Evolutionary conservation across 2,888 invertebrate genomes (phyloP), one percentile per base, ranked within the genome.

Genomic region (Eristalinus sepulchralis): DNA sequence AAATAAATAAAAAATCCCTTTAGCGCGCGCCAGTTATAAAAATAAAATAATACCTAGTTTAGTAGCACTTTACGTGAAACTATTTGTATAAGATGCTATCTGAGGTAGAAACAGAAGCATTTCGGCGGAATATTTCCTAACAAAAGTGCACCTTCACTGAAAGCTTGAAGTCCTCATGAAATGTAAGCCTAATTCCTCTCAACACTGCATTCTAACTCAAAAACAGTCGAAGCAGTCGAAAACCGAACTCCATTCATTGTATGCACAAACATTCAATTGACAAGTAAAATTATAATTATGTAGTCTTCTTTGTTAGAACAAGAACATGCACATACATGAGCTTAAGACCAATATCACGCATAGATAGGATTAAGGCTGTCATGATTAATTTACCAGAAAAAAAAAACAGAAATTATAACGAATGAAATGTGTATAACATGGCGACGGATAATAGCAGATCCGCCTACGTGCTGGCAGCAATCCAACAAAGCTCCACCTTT

Each of bases 401-500:
- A 20, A 53, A 47, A 55, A 31, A 47, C 24, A 53, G 22, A 81
- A 34, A 34, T 64, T 34, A 39, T 39, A 62, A 64, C 57, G 68
- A 62, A 53, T 62, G n/a, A 39, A 17, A 27, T 24, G 31, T 66
- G 27, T 27, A 62, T 59, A 78, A 70, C 73, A 82, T 73, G 77
- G 82, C 81, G 85, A 78, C 82, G 71, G 39, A 66, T 82, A 82
- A 82, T 85, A 70, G 77, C 77, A 77, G 81, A 85, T 81, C 72
- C 85, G 82, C 85, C 85, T 85, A 82, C 77, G 73, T 85, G 70
- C 82, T 78, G 81, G 85, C 85, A 82, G n/a, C 78, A 85, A 78
- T 82, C 82, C 85, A 81, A 47, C 82, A 81, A 85, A 85, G 82
- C 85, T 85, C 81, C 85, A 85, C 82, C 81, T 85, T 70, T 85